Evolutionary conservation across 2,797 vertebrate species (phyloP), one percentile per base, ranked within the genome.

Genomic region (Sitta carolinensis): DNA sequence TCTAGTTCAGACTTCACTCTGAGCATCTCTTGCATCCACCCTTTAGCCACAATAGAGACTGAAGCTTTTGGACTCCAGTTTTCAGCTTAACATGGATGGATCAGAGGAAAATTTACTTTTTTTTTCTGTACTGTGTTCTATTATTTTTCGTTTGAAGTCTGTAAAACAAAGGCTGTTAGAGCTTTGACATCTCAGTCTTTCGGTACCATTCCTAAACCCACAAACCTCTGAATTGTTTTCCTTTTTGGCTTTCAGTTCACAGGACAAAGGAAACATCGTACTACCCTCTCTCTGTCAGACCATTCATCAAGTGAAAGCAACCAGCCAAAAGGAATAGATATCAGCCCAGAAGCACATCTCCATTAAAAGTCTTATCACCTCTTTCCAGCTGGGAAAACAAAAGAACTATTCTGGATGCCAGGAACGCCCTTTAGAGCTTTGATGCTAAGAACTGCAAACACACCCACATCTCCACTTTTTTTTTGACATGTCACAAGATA

Each of bases 321-420:
- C 61, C 62, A 90, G 61, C 47, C 74, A 64, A 74, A 91, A 76
- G 43, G 43, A 87, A 52, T 1, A 3, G 11, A 13, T 82, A 74
- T 80, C 75, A 84, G 27, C 55, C n/a, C 64, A 76, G 67, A 93
- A 92, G 34, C 30, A 52, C 0, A 4, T 87, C 70, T 91, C 48
- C 29, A 50, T 47, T 69, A 55, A 47, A 94, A 94, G 20, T 32
- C 76, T 86, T 92, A 87, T 93, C 84, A 50, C 14, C 9, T n/a
- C 52, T 86, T 91, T 54, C 73, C 92, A 91, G 90, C 42, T 93
- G 88, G 82, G 76, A 92, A 93, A 90, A 62, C n/a, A 80, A 45
- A 79, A 74, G 20, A 87, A 38, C 34, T n/a, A 20, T 74, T 79
- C 40, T 59, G 61, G 70, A 25, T 55, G n/a, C 47, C 67, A 80